phyloP scores from a whole-genome alignment of 1,140 invertebrate species.

The Drosophila triauraria region DNA sequence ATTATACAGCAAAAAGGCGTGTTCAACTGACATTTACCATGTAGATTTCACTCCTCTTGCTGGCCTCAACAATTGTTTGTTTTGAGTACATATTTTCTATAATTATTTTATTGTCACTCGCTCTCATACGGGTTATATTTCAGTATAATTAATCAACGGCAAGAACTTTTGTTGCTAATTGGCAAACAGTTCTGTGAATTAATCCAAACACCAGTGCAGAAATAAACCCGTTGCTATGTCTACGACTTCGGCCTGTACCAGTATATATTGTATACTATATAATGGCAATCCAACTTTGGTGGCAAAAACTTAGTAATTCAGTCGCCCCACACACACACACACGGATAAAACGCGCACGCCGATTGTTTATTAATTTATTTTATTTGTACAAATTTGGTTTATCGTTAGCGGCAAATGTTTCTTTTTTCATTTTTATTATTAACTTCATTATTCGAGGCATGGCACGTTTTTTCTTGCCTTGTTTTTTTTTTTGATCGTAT shows the following conservation, averaged over 20 bases:
- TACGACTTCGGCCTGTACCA: constrained; percentile 11
- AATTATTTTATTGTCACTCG: constrained; percentile 61
- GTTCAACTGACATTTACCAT: constrained; percentile 72
- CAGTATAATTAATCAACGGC: constrained; percentile 39
- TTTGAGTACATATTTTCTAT: constrained; percentile 30
- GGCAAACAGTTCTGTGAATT: constrained; percentile 37
- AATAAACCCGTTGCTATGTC: constrained; percentile 42
- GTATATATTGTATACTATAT: constrained; percentile 9
- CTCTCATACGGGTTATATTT: constrained; percentile 23
- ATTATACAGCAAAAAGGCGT: constrained; percentile 34
- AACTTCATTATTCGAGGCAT: constrained; percentile 67
- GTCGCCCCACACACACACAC: constrained; percentile 10
- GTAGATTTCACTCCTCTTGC: constrained; percentile 36
- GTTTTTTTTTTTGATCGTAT: constrained; percentile 23
- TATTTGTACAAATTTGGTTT: constrained; percentile 52
- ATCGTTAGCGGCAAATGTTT: constrained; percentile 47
- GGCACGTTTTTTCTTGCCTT: constrained; percentile 56
- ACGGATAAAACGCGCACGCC: constrained; percentile 41
- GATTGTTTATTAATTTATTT: constrained; percentile 69
- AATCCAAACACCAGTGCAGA: constrained; percentile 25
- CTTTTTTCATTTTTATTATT: constrained; percentile 57
- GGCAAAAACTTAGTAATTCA: constrained; percentile 48
- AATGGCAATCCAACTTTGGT: constrained; percentile 38
- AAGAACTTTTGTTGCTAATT: constrained; percentile 42
- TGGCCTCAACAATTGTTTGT: constrained; percentile 29